These are phyloP conservation scores for Mesocentrotus franciscanus DNA, from an alignment of 53 echinoderm and acorn worm species.

Conservation along the genomic window DNA sequence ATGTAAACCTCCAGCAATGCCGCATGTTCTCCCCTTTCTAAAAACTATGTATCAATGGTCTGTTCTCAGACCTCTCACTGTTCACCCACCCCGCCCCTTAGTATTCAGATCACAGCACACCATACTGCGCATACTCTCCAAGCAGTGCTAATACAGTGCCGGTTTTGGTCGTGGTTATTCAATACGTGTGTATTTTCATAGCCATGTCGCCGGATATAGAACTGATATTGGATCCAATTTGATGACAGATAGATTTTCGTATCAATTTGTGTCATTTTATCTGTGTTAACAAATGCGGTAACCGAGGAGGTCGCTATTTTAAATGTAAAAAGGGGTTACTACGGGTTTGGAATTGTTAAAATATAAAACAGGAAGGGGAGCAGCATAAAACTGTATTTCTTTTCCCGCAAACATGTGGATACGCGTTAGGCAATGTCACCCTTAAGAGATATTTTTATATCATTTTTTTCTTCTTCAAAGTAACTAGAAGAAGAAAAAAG, in stretches of 20 bases:
- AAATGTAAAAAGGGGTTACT: not conserved
- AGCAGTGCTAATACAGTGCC: not conserved
- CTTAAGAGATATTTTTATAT: not conserved
- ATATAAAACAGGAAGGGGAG: not conserved
- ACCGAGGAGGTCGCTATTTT: not conserved
- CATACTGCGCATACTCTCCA: not conserved
- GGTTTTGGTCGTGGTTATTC: not conserved
- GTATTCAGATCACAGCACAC: not conserved
- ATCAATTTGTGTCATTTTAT: constrained; percentile 4
- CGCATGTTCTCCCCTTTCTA: not conserved
- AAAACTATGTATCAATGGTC: not conserved
- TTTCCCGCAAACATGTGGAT: no score
- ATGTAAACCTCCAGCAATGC: not conserved
- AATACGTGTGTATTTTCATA: constrained; percentile 29
- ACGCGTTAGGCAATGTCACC: no score
- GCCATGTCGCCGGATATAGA: constrained; percentile 37
- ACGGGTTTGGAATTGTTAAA: not conserved
- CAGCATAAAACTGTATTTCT: not conserved
- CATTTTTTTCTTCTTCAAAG: not conserved
- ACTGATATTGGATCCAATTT: constrained; percentile 12
- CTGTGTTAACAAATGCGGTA: not conserved
- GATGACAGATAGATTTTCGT: constrained; percentile 25
- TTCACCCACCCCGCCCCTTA: not conserved
- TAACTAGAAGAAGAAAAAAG: no score
- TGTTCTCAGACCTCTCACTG: not conserved